Evolutionary conservation across 2,888 invertebrate species (phyloP), one percentile per base, ranked within the genome.

Genomic region (Drosophila mayaguana): DNA sequence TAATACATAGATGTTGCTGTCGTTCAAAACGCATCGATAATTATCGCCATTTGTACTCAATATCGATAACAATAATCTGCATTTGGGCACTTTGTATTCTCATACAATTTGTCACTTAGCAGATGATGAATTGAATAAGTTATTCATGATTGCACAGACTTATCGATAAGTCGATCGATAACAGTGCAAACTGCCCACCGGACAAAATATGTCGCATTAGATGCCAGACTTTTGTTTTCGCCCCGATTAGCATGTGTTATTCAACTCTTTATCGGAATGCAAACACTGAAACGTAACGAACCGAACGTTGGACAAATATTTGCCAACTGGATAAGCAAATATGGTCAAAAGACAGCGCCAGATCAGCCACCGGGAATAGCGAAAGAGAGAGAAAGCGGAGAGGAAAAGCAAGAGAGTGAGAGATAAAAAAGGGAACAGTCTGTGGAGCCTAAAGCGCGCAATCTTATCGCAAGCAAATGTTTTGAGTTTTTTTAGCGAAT

Each of bases 401-500:
- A 7, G 12, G 8, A 3, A 11, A 9, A 4, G 61, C 3, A 2
- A 14, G 25, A 25, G 20, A 18, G 54, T 6, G 40, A 18, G 18
- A 18, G 38, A 34, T 25, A 11, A 38, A 12, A 2, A 25, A 18
- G 36, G 36, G 12, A 46, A 22, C 46, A 54, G n/a, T 14, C 20
- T n/a, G 42, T 22, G 16, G n/a, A 46, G 55, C 28, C 54, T 28
- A 11, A 22, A 36, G 53, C 50, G 40, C 11, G 54, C 66, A 78
- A 81, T 79, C 74, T 79, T 81, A 79, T 79, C 79, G 66, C 67
- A 25, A 57, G 70, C 64, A 79, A 79, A 81, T 79, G 73, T 70
- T 81, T 70, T 73, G 73, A 46, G 43, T 50, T 59, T 62, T 62
- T 63, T 63, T 46, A 50, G 54, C 62, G 56, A 48, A 53, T 48